Percentiles rank a stretch among this genome's conserved stretches.
Conservation (phyloP, 2,888 invertebrate genomes). For the Ennomos erosarius region DNA sequence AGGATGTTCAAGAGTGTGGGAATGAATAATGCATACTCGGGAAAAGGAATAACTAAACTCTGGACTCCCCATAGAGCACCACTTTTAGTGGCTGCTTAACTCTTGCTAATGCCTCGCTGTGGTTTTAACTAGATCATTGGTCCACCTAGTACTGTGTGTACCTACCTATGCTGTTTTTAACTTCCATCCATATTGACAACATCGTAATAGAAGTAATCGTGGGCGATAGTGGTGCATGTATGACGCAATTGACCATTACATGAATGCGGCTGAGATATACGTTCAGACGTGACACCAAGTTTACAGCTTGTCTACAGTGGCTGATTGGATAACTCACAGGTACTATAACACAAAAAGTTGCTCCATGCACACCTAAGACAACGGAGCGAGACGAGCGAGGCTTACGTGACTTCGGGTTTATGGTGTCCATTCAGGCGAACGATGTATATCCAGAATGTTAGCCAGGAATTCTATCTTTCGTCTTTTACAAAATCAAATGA, state of each 20-base stretch:
- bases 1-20: no score
- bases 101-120: no score
- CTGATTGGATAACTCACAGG: slow-evolving; percentile 67
- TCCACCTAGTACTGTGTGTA: no score
- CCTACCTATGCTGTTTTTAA: no score
- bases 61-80: no score
- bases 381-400: slow-evolving; percentile 35
- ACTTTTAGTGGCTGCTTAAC: no score
- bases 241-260: slow-evolving; percentile 7
- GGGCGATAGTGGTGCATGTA: neutral
- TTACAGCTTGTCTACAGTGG: slow-evolving; percentile 65
- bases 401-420: slow-evolving; percentile 43
- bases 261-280: slow-evolving; percentile 48
- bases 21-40: no score
- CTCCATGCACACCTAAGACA: slow-evolving; percentile 41
- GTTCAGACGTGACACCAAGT: slow-evolving; percentile 69
- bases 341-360: slow-evolving; percentile 53
- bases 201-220: no score
- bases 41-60: no score
- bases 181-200: no score
- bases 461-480: slow-evolving; percentile 3
- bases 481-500: no score
- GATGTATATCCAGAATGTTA: slow-evolving; percentile 9
- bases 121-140: no score
- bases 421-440: slow-evolving; percentile 35